These are phyloP conservation scores for Eubasilissa regina DNA, from an alignment of 1,140 invertebrate species.

Conservation along the genomic window DNA sequence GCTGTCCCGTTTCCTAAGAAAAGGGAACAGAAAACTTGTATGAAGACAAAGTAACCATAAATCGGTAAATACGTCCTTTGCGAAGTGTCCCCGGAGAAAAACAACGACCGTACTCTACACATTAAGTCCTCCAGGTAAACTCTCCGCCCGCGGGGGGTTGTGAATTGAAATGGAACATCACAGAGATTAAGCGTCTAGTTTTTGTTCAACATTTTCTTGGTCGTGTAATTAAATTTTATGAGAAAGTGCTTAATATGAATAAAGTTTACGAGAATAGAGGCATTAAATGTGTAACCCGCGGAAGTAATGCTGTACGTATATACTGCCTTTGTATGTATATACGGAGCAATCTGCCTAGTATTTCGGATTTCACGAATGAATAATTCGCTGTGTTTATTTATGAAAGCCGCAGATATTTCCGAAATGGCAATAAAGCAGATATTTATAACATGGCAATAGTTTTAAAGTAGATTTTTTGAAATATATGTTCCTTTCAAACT, in stretches of 20 bases:
- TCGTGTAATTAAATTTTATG: conserved; percentile 59
- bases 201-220: conserved; percentile 58
- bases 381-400: conserved; percentile 8
- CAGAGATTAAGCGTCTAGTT: conserved; percentile 57
- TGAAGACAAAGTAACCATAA: conserved; percentile 61
- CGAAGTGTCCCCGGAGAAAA: conserved; percentile 50
- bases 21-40: conserved; percentile 54
- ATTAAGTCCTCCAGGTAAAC: conserved; percentile 55
- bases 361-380: conserved; percentile 44
- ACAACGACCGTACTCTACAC: conserved; percentile 47
- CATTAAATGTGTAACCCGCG: conserved; percentile 53
- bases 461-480: no score
- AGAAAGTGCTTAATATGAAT: conserved; percentile 57
- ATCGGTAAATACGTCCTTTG: conserved; percentile 58
- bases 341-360: conserved; percentile 19
- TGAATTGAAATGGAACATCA: conserved; percentile 59
- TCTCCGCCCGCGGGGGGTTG: conserved; percentile 53
- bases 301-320: conserved; percentile 53
- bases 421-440: no score
- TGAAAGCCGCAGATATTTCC: no score
- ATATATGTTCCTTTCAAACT: no score
- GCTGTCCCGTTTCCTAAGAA: conserved; percentile 24
- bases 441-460: no score
- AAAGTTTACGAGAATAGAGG: conserved; percentile 54
- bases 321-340: background rate